Evolutionary conservation across 2,888 invertebrate genomes (phyloP).

Genomic region (Spialia ferax): DNA sequence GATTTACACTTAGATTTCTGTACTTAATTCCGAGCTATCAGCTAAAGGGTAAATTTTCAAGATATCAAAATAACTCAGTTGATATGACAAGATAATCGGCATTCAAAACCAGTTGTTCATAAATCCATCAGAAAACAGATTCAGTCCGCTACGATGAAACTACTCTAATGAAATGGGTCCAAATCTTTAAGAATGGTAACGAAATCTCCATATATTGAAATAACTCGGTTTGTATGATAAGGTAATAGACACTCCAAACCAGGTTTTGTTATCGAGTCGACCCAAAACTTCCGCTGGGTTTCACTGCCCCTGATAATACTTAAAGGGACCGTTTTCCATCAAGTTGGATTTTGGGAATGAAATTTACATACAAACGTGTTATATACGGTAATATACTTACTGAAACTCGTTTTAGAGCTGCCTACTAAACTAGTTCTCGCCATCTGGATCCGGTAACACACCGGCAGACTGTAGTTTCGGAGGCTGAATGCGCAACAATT

Average conservation of each 20-base stretch:
- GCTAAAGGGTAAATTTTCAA: too few relatives aligned
- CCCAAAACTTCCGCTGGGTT: constrained; percentile 76
- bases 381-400: constrained; percentile 67
- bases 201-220: constrained; percentile 27
- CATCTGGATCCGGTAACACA: constrained; percentile 27
- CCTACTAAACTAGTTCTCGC: constrained; percentile 46
- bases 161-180: too few relatives aligned
- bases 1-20: too few relatives aligned
- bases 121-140: too few relatives aligned
- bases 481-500: constrained; percentile 25
- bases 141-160: too few relatives aligned
- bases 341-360: constrained; percentile 75
- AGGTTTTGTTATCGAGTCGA: constrained; percentile 70
- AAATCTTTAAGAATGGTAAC: constrained; percentile 19
- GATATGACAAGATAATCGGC: too few relatives aligned
- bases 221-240: constrained; percentile 57
- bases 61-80: too few relatives aligned
- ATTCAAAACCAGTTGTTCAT: too few relatives aligned
- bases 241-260: constrained; percentile 60
- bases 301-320: constrained; percentile 61
- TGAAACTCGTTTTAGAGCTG: constrained; percentile 67
- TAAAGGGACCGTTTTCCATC: constrained; percentile 74
- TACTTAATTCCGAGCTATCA: too few relatives aligned
- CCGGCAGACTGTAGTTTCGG: constrained; percentile 16
- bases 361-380: constrained; percentile 82